These are phyloP conservation scores for Smutsia gigantea DNA, from an alignment of 2,797 vertebrate species.

Conservation along the genomic window DNA sequence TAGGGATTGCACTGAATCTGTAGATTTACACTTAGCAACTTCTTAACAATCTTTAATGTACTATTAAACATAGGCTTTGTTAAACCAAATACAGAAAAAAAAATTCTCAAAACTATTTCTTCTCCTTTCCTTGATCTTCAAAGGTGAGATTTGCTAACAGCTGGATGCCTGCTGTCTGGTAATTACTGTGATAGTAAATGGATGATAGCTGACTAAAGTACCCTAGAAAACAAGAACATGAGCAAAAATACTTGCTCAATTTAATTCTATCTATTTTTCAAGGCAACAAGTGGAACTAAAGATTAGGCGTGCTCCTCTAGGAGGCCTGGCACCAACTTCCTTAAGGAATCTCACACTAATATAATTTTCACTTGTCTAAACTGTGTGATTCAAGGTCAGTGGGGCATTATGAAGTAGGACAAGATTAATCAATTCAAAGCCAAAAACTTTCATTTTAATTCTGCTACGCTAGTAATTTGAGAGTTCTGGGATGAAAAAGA, in stretches of 20 bases:
- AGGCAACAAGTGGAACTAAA: background rate
- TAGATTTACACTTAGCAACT: background rate
- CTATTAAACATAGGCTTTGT: constrained; percentile 41
- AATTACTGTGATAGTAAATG: background rate
- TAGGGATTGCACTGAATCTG: too few species aligned
- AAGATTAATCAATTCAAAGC: background rate
- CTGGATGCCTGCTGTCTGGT: background rate
- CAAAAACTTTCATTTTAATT: constrained; percentile 6
- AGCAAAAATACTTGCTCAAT: constrained; percentile 27
- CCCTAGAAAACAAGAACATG: background rate
- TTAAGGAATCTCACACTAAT: background rate
- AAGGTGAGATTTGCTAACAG: constrained; percentile 24
- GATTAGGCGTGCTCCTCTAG: background rate
- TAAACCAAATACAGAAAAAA: constrained; percentile 31
- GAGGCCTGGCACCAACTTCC: background rate
- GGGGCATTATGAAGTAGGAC: background rate
- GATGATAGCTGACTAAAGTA: background rate
- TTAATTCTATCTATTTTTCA: constrained; percentile 32
- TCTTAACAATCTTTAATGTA: background rate
- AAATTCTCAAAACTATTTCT: background rate
- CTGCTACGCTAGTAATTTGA: background rate
- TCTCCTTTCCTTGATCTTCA: background rate
- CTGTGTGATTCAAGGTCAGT: background rate
- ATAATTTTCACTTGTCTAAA: background rate
- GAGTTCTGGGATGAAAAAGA: background rate